Evolutionary conservation across 2,113 vertebrate species (phyloP).

Genomic region (Corvus moneduloides): DNA sequence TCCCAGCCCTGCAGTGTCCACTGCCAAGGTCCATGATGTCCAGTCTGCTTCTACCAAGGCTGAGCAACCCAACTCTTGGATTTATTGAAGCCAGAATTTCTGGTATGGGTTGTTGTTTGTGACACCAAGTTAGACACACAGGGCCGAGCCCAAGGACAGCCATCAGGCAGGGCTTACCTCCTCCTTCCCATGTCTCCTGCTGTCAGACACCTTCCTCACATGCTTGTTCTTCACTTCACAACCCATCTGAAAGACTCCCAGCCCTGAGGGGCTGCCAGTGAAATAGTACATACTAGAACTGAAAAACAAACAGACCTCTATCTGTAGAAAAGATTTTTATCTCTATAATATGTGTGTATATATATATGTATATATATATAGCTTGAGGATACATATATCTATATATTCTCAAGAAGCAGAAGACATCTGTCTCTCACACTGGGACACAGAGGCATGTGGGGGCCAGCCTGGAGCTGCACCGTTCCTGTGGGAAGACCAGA

Average conservation of each 20-base stretch:
- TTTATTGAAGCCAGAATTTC: not conserved
- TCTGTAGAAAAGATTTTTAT: not conserved
- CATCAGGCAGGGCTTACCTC: not conserved
- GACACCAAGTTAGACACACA: accelerated
- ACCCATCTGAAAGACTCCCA: not conserved
- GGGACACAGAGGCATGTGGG: not conserved
- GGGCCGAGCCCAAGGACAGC: not conserved
- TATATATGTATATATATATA: not conserved
- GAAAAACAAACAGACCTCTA: not conserved
- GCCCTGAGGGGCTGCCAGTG: not conserved
- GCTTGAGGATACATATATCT: not conserved
- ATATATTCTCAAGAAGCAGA: not conserved
- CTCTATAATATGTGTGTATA: not conserved
- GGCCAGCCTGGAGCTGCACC: accelerated
- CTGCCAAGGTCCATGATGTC: not conserved
- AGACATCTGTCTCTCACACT: not conserved
- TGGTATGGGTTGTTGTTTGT: not conserved
- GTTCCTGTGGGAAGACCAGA: not conserved
- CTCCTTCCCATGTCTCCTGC: not conserved
- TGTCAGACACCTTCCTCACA: not conserved
- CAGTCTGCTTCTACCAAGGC: not conserved
- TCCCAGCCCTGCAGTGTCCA: not conserved
- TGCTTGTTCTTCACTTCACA: not conserved
- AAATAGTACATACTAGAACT: not conserved
- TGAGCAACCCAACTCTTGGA: accelerated